Evolutionary conservation across 2,797 vertebrate genomes (phyloP), one percentile per base, ranked within the genome.

Genomic region (Silurus aristotelis): DNA sequence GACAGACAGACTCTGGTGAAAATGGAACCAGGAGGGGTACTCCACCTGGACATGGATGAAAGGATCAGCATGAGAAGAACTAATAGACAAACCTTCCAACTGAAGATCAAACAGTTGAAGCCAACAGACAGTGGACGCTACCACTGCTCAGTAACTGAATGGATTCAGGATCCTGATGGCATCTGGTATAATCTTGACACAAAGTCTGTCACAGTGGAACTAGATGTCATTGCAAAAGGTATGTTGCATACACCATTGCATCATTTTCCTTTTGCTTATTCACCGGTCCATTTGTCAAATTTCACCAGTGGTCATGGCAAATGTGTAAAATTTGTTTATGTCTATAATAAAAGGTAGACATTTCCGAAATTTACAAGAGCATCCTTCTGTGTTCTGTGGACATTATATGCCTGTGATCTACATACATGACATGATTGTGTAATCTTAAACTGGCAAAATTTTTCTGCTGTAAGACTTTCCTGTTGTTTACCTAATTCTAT

Each of bases 111-210:
- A 2, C 94, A 94, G 13, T 83, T 87, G 0, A 87, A 85, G 73
- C 64, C 84, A 27, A 85, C 92, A 72, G 95, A 96, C 84, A 58
- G 13, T 0, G 95, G 94, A 9, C 19, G 1, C 0, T 95, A 96
- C 80, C 1, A 1, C 0, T 96, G 95, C 80, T 31, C 87, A 76
- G 94, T 96, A 70, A 89, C 78, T 70, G 95, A 95, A 89, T 96
- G 93, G 93, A 89, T 93, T 6, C 93, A 93, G 82, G 93, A 93
- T 88, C 90, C 94, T 70, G 84, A 66, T 13, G 90, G 90, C 22
- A 72, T 89, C 46, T 95, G 94, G 95, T 93, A 92, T 89, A 9
- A 71, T 0, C 90, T 95, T 52, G 1, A 90, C 1, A 13, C 85
- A 8, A 77, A 63, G 31, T 89, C 83, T 67, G 71, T 0, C 72